These are phyloP conservation scores for Gari tellinella DNA, from an alignment of 2,888 invertebrate species.

Conservation along the genomic window DNA sequence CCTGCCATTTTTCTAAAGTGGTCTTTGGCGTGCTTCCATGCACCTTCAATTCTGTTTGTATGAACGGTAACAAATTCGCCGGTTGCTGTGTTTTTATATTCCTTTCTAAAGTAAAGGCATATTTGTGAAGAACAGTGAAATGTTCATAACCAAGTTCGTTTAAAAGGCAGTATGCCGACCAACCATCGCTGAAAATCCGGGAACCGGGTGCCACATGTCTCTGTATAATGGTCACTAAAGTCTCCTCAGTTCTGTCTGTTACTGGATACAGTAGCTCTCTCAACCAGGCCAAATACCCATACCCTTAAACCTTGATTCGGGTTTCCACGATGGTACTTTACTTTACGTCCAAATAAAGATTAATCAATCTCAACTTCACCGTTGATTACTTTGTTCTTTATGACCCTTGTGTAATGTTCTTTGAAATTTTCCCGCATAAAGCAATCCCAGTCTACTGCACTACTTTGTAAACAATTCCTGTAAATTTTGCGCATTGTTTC, in stretches of 20 bases:
- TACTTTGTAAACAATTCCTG: too few relatives aligned
- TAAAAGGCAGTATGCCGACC: neutral
- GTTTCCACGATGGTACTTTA: neutral
- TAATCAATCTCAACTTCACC: slow-evolving; percentile 5
- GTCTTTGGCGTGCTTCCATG: slow-evolving; percentile 16
- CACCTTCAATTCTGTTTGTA: slow-evolving; percentile 14
- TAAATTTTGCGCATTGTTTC: too few relatives aligned
- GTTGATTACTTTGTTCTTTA: neutral
- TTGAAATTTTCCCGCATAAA: too few relatives aligned
- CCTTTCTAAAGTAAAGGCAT: too few relatives aligned
- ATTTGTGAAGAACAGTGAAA: neutral
- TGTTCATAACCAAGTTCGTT: slow-evolving; percentile 3
- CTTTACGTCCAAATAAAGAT: slow-evolving; percentile 5
- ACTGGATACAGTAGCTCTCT: neutral
- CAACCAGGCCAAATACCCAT: slow-evolving; percentile 8
- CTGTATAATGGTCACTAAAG: slow-evolving; percentile 3
- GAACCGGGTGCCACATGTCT: slow-evolving; percentile 5
- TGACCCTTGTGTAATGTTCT: too few relatives aligned
- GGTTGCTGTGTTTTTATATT: slow-evolving; percentile 3
- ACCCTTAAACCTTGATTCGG: neutral
- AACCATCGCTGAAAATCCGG: slow-evolving; percentile 2
- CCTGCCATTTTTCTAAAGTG: slow-evolving; percentile 3
- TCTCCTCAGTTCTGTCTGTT: slow-evolving; percentile 1
- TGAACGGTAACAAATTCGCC: neutral
- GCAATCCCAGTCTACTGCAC: too few relatives aligned